Evolutionary conservation across 2,888 invertebrate genomes (phyloP).

Genomic region (Apotomis turbidana): DNA sequence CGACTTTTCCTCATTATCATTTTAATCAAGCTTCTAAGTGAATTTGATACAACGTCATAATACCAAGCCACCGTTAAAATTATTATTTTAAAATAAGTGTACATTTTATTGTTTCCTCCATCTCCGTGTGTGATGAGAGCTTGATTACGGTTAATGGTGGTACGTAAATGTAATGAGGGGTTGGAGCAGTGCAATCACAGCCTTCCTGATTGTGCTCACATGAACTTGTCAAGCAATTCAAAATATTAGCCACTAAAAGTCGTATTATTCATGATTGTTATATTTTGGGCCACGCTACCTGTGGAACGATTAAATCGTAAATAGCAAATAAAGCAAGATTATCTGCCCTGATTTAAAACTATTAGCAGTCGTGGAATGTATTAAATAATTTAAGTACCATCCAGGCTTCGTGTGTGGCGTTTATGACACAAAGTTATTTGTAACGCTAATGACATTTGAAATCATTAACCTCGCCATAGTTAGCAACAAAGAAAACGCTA

Average conservation of each 20-base stretch:
- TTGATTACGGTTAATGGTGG: constrained; percentile 77
- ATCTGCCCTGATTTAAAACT: constrained; percentile 47
- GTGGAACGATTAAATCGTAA: constrained; percentile 49
- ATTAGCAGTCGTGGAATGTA: constrained; percentile 42
- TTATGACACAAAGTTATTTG: constrained; percentile 32
- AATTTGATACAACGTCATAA: constrained; percentile 2
- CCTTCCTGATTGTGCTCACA: constrained; percentile 69
- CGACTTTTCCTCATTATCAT: constrained; percentile 21
- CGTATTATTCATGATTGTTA: constrained; percentile 33
- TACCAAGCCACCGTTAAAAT: constrained; percentile 44
- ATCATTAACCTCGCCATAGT: constrained; percentile 34
- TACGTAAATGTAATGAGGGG: constrained; percentile 78
- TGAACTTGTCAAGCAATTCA: constrained; percentile 63
- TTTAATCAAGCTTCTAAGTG: constrained; percentile 20
- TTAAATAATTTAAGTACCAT: constrained; percentile 32
- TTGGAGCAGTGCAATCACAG: constrained; percentile 67
- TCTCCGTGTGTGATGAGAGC: constrained; percentile 74
- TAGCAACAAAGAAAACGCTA: constrained; percentile 14
- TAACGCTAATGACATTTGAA: constrained; percentile 32
- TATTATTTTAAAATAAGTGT: constrained; percentile 63
- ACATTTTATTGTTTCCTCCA: constrained; percentile 74
- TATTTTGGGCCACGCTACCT: constrained; percentile 41
- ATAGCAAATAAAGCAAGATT: constrained; percentile 47
- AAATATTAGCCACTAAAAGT: constrained; percentile 58
- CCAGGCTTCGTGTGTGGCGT: constrained; percentile 45